Base-by-base conservation (phyloP, 2,113 vertebrate genomes). In the Fulica atra region DNA sequence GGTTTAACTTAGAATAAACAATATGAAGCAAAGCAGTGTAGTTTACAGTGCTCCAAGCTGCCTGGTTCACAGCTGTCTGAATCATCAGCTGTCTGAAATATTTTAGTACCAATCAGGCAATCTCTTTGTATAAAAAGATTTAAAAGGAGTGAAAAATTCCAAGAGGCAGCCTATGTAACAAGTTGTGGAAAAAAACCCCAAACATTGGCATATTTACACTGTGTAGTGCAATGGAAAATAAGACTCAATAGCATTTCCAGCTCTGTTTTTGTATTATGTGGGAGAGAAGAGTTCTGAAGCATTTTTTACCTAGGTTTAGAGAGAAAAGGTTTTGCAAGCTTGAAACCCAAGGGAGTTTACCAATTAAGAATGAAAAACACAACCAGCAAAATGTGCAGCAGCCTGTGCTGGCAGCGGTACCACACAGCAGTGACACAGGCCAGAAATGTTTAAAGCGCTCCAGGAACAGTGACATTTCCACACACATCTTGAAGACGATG, bases 1-100 rank as follows among this genome's bases (percentile, higher is more conserved):
- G 57, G 21, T 28, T 82, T 64, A 18, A 11, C 72, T 77, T 59
- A 42, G 36, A 86, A 77, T 33, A 40, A 66, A 10, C 17, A 59
- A 19, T 3, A 11, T 6, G 25, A 86, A 40, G 14, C 13, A 23
- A 81, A 80, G 68, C 70, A 40, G 9, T 57, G 16, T 3, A 64
- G 40, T 2, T 3, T 46, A 28, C n/a, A 4, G 6, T 54, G 24
- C 64, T 83, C 40, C 0, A 0, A 66, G 50, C 46, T 73, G 54
- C 9, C 77, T 59, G 20, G 26, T 68, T 93, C 48, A 57, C 57
- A 87, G 73, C 2, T 0, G 28, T 33, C 24, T 46, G 66, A 42
- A 77, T 7, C 46, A n/a, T 63, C 81, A 66, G n/a, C 44, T 89
- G 44, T 59, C 79, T 66, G 87, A 73, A 93, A 82, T 80, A 77